Evolutionary conservation across 2,888 invertebrate genomes (phyloP).

Genomic region (Leptinotarsa haldemani): DNA sequence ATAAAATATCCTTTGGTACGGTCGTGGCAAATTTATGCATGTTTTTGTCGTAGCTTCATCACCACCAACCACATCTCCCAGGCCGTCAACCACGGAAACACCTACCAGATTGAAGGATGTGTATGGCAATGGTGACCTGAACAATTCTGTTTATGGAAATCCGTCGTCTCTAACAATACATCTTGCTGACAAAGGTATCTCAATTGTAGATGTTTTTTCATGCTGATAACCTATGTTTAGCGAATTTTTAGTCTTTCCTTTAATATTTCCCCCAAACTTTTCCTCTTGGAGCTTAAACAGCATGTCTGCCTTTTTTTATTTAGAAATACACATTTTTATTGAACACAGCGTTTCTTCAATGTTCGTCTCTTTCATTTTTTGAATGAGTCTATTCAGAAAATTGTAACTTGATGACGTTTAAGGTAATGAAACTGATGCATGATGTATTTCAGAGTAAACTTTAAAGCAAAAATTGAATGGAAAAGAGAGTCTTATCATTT

Average conservation of each 20-base stretch:
- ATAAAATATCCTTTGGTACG: neutral
- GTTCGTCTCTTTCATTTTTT: neutral
- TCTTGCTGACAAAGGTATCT: slow-evolving; percentile 70
- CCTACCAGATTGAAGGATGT: slow-evolving; percentile 63
- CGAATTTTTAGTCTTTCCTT: slow-evolving; percentile 18
- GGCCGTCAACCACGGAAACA: slow-evolving; percentile 77
- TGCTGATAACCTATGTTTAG: slow-evolving; percentile 8
- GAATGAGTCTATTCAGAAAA: neutral
- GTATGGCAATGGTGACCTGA: slow-evolving; percentile 67
- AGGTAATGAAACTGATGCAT: slow-evolving; percentile 31
- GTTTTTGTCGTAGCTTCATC: slow-evolving; percentile 75
- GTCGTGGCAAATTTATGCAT: slow-evolving; percentile 48
- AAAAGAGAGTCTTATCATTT: no score
- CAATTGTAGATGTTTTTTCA: slow-evolving; percentile 30
- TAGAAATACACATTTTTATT: neutral
- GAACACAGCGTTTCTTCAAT: neutral
- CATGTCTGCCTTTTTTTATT: neutral
- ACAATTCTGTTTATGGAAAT: slow-evolving; percentile 73
- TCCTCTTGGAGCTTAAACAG: neutral
- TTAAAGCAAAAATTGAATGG: neutral
- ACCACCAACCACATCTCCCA: slow-evolving; percentile 84
- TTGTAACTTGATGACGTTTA: neutral
- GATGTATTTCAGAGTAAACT: neutral
- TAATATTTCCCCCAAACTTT: neutral
- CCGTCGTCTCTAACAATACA: slow-evolving; percentile 75